Evolutionary conservation across 2,888 invertebrate genomes (phyloP).

Genomic region (Dasysyrphus tricinctus): DNA sequence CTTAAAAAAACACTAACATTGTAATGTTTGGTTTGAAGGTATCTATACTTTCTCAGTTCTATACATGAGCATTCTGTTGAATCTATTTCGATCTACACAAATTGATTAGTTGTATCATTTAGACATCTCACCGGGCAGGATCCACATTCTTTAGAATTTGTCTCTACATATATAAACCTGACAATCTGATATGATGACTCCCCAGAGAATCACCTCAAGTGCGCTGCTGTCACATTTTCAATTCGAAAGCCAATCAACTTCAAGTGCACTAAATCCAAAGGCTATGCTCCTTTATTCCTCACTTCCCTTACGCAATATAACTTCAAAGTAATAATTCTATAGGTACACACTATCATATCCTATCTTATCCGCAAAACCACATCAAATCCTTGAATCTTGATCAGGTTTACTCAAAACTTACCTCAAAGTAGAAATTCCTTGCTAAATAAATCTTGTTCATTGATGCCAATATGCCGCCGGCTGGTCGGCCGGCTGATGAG

Average conservation of each 20-base stretch:
- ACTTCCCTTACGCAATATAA: neutral
- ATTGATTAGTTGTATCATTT: slow-evolving; percentile 22
- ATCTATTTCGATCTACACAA: neutral
- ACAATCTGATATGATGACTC: slow-evolving; percentile 18
- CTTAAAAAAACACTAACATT: too few species aligned
- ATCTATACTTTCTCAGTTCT: too few species aligned
- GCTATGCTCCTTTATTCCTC: neutral
- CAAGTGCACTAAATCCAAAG: slow-evolving; percentile 8
- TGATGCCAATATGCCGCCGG: slow-evolving; percentile 7
- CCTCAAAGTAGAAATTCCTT: slow-evolving; percentile 28
- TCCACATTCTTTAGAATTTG: slow-evolving; percentile 43
- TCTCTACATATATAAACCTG: neutral
- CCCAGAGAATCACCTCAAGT: slow-evolving; percentile 60
- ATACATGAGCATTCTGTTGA: too few species aligned
- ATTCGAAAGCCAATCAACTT: slow-evolving; percentile 35
- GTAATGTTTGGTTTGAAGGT: neutral
- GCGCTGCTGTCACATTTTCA: slow-evolving; percentile 16
- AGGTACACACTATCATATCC: slow-evolving; percentile 28
- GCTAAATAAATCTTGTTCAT: slow-evolving; percentile 36
- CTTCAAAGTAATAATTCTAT: slow-evolving; percentile 16
- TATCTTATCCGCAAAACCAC: slow-evolving; percentile 54
- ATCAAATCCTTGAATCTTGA: slow-evolving; percentile 68
- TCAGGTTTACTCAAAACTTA: slow-evolving; percentile 40
- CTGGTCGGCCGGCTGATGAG: neutral
- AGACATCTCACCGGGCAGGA: slow-evolving; percentile 36